These are phyloP conservation scores for Zaprionus taronus DNA, from an alignment of 1,140 invertebrate genomes.

Conservation along the genomic window DNA sequence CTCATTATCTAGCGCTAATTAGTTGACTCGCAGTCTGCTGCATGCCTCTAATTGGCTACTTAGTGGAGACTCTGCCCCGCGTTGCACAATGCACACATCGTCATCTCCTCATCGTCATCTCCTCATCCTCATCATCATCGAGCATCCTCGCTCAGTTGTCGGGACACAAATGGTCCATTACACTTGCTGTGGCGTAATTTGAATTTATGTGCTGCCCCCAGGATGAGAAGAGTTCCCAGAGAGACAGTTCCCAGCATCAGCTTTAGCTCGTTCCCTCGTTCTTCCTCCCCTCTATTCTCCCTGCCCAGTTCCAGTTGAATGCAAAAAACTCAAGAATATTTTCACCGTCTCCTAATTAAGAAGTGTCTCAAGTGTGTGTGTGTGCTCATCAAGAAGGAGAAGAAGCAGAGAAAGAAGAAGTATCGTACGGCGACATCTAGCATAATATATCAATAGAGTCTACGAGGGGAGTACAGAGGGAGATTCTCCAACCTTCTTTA, in stretches of 20 bases:
- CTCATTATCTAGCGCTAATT: conserved; percentile 34
- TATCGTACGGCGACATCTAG: neutral
- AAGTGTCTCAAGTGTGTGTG: conserved; percentile 46
- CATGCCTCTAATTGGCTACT: conserved; percentile 51
- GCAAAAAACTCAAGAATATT: conserved; percentile 18
- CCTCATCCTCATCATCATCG: neutral
- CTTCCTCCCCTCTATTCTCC: neutral
- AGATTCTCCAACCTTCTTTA: neutral
- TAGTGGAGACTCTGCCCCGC: conserved; percentile 17
- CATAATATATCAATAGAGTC: conserved; percentile 12
- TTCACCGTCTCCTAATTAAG: conserved; percentile 47
- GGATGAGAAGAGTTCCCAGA: neutral
- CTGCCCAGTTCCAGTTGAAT: conserved; percentile 2
- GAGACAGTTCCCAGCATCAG: neutral
- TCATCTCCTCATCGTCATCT: neutral
- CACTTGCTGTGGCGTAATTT: conserved; percentile 41
- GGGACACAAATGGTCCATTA: conserved; percentile 44
- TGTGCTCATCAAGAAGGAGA: neutral
- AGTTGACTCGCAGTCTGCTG: conserved; percentile 33
- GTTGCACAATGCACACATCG: neutral
- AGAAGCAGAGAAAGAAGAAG: neutral
- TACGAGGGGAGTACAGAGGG: neutral
- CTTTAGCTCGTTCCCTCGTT: neutral
- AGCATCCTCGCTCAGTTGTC: conserved; percentile 14
- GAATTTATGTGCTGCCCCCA: conserved; percentile 25